Percentiles rank a stretch among this genome's conserved stretches.
Evolutionary conservation across 2,888 invertebrate species (phyloP).

Genomic region (Sipha maydis): DNA sequence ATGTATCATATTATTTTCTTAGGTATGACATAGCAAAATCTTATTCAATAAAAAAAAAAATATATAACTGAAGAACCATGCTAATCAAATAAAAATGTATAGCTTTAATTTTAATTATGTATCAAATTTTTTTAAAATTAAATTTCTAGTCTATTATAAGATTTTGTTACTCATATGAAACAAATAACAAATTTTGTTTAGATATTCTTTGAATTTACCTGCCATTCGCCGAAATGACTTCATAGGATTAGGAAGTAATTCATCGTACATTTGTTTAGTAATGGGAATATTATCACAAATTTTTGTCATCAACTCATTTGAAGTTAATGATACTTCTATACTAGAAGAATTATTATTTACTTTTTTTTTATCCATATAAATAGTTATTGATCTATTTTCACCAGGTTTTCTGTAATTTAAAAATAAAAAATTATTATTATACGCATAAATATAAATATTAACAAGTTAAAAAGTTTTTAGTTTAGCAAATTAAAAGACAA

Average conservation of each 20-base stretch:
- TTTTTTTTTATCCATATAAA: constrained; percentile 45
- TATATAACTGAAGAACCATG: too few species aligned
- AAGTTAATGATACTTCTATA: constrained; percentile 31
- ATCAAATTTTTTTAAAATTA: too few species aligned
- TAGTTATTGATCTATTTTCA: constrained; percentile 42
- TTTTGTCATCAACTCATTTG: constrained; percentile 36
- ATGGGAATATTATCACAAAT: constrained; percentile 53
- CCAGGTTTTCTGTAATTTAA: constrained; percentile 24
- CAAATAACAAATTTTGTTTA: background rate
- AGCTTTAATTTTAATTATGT: too few species aligned
- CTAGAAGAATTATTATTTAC: constrained; percentile 35
- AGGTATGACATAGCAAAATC: too few species aligned
- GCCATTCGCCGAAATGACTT: constrained; percentile 54
- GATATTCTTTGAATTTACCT: constrained; percentile 18
- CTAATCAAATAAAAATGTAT: too few species aligned
- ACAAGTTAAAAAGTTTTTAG: too few species aligned
- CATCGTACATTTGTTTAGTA: constrained; percentile 56
- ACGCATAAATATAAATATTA: background rate
- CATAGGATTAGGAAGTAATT: constrained; percentile 53
- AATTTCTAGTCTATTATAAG: too few species aligned
- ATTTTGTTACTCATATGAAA: too few species aligned
- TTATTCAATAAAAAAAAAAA: too few species aligned
- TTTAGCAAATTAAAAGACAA: too few species aligned
- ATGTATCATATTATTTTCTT: too few species aligned
- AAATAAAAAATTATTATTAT: background rate